Percentiles rank a stretch among this genome's conserved stretches.
These are phyloP conservation scores for Cinclus cinclus DNA, from an alignment of 2,113 vertebrate genomes.

Conservation along the genomic window DNA sequence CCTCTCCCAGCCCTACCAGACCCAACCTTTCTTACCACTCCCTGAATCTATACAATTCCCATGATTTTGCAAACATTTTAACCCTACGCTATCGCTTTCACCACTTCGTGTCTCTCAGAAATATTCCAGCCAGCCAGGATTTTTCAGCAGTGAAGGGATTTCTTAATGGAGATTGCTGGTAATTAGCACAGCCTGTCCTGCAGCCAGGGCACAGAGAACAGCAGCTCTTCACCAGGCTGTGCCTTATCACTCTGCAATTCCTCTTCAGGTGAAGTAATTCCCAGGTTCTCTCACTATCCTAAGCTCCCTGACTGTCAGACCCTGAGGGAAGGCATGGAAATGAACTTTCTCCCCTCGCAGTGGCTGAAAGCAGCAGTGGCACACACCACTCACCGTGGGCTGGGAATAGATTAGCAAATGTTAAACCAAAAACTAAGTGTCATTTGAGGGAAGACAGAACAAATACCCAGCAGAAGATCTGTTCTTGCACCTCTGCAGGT, in stretches of 20 bases:
- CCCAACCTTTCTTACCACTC: too few species aligned
- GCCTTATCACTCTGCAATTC: not conserved
- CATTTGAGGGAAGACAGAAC: too few species aligned
- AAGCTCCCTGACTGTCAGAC: too few species aligned
- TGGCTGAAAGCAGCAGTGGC: not conserved
- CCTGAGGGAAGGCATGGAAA: not conserved
- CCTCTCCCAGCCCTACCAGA: too few species aligned
- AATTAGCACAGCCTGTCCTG: not conserved
- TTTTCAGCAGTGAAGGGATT: not conserved
- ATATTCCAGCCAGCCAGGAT: not conserved
- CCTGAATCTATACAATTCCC: too few species aligned
- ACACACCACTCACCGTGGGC: not conserved
- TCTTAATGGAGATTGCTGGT: not conserved
- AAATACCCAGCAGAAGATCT: not conserved
- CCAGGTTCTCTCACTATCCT: not conserved
- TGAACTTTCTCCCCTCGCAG: not conserved
- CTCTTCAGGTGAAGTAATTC: not conserved
- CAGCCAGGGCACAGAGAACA: not conserved
- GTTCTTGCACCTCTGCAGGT: not conserved
- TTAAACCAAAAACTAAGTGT: not conserved
- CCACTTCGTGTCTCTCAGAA: not conserved
- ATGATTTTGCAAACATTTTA: too few species aligned
- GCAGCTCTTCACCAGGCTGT: not conserved
- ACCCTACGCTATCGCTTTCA: not conserved
- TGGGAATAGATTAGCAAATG: not conserved